Conservation (phyloP, 2,113 vertebrate species). For the Bos indicus region DNA sequence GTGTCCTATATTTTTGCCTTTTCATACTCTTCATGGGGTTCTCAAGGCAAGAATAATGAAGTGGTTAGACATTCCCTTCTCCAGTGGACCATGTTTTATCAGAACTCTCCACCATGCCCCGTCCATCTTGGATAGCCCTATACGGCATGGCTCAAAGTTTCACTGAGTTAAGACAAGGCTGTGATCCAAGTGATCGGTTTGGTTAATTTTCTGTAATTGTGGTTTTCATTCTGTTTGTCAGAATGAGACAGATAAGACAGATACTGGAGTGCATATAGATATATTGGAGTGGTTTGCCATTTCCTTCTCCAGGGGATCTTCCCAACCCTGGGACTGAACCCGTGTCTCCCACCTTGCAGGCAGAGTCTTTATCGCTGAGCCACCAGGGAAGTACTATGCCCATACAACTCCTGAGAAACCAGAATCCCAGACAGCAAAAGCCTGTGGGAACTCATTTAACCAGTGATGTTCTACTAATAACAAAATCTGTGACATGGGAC, state of each 20-base stretch:
- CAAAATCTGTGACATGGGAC: background rate
- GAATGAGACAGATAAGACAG: background rate
- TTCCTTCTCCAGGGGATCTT: background rate
- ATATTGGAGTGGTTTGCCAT: background rate
- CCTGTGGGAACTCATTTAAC: background rate
- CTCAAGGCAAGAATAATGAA: background rate
- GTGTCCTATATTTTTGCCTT: background rate
- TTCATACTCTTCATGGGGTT: background rate
- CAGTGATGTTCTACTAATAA: background rate
- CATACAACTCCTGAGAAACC: background rate
- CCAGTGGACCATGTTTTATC: background rate
- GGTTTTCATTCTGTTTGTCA: background rate
- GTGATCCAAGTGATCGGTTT: background rate
- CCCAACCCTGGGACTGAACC: background rate
- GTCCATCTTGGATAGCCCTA: background rate
- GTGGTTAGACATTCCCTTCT: background rate
- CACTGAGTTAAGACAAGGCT: background rate
- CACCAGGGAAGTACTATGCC: background rate
- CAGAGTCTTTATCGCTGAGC: background rate
- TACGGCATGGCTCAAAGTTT: background rate
- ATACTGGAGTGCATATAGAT: background rate
- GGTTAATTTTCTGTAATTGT: background rate
- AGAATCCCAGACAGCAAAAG: background rate
- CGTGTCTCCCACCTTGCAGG: background rate
- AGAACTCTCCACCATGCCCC: background rate